phyloP scores from a whole-genome alignment of 2,888 invertebrate species.

The Argyresthia goedartella region DNA sequence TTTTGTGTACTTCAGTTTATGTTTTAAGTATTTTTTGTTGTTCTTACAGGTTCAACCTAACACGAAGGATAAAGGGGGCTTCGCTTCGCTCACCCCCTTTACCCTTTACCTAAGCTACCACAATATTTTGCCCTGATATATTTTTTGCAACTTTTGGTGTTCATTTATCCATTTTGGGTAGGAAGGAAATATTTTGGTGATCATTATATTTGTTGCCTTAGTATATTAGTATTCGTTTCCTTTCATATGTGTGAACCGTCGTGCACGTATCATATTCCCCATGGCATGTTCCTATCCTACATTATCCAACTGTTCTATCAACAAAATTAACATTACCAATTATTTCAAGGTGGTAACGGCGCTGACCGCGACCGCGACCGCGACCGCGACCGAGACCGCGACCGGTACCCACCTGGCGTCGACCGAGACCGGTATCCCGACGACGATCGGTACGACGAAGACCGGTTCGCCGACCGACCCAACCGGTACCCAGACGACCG shows the following conservation, averaged over 20 bases:
- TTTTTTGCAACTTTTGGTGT: too few species aligned
- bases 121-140: too few species aligned
- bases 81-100: too few species aligned
- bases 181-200: too few species aligned
- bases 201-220: too few species aligned
- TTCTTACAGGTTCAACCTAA: too few species aligned
- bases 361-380: slow-evolving; percentile 33
- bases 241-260: background rate
- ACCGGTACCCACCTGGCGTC: slow-evolving; percentile 21
- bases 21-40: too few species aligned
- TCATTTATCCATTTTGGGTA: too few species aligned
- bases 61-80: too few species aligned
- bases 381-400: slow-evolving; percentile 33
- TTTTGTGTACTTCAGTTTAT: too few species aligned
- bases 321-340: background rate
- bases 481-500: slow-evolving; percentile 60
- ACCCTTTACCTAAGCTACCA: too few species aligned
- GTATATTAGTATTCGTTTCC: background rate
- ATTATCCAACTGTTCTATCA: background rate
- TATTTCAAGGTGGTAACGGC: slow-evolving; percentile 53
- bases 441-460: slow-evolving; percentile 51
- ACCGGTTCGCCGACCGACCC: slow-evolving; percentile 60
- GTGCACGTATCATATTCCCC: too few species aligned
- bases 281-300: background rate
- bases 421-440: slow-evolving; percentile 38